Evolutionary conservation across 2,113 vertebrate genomes (phyloP).

Genomic region (Amphiprion percula): DNA sequence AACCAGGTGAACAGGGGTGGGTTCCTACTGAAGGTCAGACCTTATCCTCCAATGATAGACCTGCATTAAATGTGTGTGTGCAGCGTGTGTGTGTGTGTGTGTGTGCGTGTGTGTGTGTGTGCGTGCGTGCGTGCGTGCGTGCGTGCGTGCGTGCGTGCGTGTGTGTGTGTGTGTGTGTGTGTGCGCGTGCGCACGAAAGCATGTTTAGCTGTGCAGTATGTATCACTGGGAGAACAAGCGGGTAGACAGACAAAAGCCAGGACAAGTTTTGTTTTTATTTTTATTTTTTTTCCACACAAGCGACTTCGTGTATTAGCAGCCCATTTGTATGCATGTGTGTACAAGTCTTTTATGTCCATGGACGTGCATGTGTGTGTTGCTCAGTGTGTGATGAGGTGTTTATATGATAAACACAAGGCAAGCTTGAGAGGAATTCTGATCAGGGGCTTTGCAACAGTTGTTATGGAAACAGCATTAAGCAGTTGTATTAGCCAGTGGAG

Average conservation of each 20-base stretch:
- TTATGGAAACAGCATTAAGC: constrained; percentile 85
- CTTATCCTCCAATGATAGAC: constrained; percentile 60
- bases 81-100: constrained; percentile 13
- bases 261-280: constrained; percentile 54
- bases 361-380: constrained; percentile 61
- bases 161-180: constrained; percentile 13
- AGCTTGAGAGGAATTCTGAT: constrained; percentile 81
- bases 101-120: constrained; percentile 9
- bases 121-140: not conserved
- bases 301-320: constrained; percentile 51
- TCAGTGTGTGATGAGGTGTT: constrained; percentile 77
- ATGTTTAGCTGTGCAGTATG: constrained; percentile 12
- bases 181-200: not conserved
- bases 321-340: constrained; percentile 73
- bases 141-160: not conserved
- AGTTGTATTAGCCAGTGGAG: constrained; percentile 77
- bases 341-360: constrained; percentile 62
- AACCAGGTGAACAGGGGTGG: constrained; percentile 70
- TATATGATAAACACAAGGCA: constrained; percentile 80
- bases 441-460: constrained; percentile 84
- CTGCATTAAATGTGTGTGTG: constrained; percentile 37
- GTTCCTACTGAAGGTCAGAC: constrained; percentile 80
- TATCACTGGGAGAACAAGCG: constrained; percentile 41
- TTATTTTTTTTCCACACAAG: constrained; percentile 40
- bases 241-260: constrained; percentile 33